These are phyloP conservation scores for Aegotheles bennettii DNA, from an alignment of 2,113 vertebrate genomes.

Conservation along the genomic window DNA sequence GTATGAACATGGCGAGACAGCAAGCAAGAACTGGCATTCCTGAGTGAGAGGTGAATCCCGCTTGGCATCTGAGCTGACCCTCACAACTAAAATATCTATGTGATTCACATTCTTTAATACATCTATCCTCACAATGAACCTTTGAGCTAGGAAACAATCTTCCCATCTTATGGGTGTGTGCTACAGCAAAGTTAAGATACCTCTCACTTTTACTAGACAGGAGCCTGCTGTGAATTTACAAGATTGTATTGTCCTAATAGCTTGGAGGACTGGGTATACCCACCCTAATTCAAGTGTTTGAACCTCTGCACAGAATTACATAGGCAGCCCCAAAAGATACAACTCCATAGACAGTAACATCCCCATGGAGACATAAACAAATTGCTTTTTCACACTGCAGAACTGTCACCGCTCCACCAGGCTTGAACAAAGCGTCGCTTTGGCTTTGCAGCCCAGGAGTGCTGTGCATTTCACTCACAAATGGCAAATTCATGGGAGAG, in stretches of 20 bases:
- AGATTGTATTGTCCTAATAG: background rate
- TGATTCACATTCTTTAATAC: background rate
- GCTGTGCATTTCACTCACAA: background rate
- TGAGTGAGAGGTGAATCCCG: background rate
- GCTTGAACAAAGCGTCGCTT: rapidly evolving
- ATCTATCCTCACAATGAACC: background rate
- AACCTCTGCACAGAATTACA: background rate
- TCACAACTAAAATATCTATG: background rate
- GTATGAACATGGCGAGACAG: background rate
- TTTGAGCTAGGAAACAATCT: background rate
- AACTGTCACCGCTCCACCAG: background rate
- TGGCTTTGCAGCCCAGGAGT: background rate
- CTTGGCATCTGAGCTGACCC: background rate
- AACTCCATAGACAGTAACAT: background rate
- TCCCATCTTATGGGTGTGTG: background rate
- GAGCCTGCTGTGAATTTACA: background rate
- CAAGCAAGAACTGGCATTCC: background rate
- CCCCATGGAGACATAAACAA: background rate
- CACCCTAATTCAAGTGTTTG: background rate
- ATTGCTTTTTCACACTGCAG: background rate
- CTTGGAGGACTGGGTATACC: background rate
- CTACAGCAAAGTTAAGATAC: background rate
- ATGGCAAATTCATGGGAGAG: background rate
- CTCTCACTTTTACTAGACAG: background rate
- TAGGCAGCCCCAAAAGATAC: background rate